Base-by-base conservation (phyloP, 2,888 invertebrate species). In the Eupsilia transversa region DNA sequence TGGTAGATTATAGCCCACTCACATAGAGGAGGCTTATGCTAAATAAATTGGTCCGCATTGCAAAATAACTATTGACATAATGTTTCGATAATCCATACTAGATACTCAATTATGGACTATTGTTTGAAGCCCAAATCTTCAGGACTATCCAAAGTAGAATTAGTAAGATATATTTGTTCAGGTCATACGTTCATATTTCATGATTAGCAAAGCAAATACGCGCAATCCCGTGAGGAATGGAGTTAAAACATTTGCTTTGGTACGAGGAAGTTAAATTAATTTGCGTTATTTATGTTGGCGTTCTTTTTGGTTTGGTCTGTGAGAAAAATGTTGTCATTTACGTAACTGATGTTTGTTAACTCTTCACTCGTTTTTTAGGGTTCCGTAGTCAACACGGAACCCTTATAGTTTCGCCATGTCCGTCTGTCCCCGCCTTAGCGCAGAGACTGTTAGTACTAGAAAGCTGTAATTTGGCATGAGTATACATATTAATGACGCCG, bases 201-300 rank as follows among this genome's bases (percentile, higher is more conserved):
- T 68, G 70, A 84, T 82, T 79, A 74, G 60, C 52, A 65, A 61
- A 27, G 74, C 54, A 82, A 84, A 84, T 57, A 65, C 17, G 52
- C 12, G 41, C 46, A 41, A 66, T 73, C 27, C 66, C 68, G 43
- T 54, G 69, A 79, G 69, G 54, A 23, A 79, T 56, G 73, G 35
- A 73, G 80, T 83, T 70, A 54, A 80, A 79, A 83, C 83, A 83
- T 80, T 83, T 52, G 69, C 57, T 73, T 59, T 83, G 69, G 72
- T 54, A 43, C 23, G 41, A 30, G 52, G 52, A 83, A 80, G 52
- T 70, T 72, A 49, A 66, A 80, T 79, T 72, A 79, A 80, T 83
- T 83, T 72, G 38, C 49, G 61, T 80, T 46, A 83, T 69, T 66
- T 66, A 59, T 66, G 33, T 57, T 3, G 0, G 46, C n/a, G n/a